These are phyloP conservation scores for Cichlasoma orientale DNA, from an alignment of 2,797 vertebrate genomes.

Conservation along the genomic window DNA sequence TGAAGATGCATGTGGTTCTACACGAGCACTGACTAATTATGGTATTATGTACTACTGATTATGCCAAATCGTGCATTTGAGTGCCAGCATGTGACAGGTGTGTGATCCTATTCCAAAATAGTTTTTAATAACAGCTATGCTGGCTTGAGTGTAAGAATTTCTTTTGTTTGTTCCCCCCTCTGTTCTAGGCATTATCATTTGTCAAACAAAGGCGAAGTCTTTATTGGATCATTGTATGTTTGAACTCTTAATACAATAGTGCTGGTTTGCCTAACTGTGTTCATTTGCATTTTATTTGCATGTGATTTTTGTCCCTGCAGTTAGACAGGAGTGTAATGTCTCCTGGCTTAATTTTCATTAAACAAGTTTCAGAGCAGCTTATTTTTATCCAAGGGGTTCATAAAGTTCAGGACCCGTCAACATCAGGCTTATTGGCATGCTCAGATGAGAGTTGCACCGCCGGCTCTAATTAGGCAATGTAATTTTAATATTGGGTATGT, in stretches of 20 bases:
- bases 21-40: neutral
- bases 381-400: constrained; percentile 46
- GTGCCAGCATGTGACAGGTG: neutral
- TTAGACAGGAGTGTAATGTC: constrained; percentile 23
- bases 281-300: constrained; percentile 53
- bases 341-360: constrained; percentile 32
- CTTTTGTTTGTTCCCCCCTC: neutral
- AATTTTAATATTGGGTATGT: constrained; percentile 48
- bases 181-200: constrained; percentile 9
- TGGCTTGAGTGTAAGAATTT: neutral
- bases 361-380: constrained; percentile 41
- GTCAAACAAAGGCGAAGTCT: constrained; percentile 13
- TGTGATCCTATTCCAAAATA: neutral
- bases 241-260: constrained; percentile 19
- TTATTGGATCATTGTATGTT: neutral
- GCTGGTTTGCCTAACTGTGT: constrained; percentile 2
- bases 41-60: neutral
- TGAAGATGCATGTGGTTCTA: neutral
- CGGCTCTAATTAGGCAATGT: constrained; percentile 53
- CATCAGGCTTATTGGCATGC: constrained; percentile 23
- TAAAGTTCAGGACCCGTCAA: constrained; percentile 53
- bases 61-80: neutral
- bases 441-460: constrained; percentile 20
- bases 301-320: constrained; percentile 17
- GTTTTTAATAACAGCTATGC: neutral